These are phyloP conservation scores for Pteropus rufus DNA, from an alignment of 2,797 vertebrate genomes.

Conservation along the genomic window DNA sequence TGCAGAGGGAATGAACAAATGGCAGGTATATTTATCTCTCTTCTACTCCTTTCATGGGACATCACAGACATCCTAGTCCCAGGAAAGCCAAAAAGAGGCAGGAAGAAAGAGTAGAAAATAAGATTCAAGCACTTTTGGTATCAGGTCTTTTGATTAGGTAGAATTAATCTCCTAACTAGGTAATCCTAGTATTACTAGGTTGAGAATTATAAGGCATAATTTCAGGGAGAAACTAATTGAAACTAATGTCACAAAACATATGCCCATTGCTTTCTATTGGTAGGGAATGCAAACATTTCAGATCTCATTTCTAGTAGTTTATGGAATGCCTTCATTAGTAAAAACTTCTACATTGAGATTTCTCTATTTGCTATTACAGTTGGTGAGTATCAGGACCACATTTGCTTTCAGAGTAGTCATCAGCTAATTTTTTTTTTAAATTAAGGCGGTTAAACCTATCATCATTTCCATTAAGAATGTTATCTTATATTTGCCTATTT, in stretches of 20 bases:
- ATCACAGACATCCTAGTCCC: background rate
- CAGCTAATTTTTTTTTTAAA: background rate
- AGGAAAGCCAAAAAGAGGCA: background rate
- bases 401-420: background rate
- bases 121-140: background rate
- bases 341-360: background rate
- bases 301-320: background rate
- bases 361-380: background rate
- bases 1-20: background rate
- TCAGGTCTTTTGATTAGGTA: background rate
- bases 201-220: background rate
- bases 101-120: background rate
- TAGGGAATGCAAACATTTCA: background rate
- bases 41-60: background rate
- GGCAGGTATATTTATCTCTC: background rate
- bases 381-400: background rate
- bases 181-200: background rate
- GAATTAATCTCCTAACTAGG: background rate
- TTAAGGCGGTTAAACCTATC: background rate
- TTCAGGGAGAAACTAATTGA: background rate
- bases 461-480: background rate
- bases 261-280: background rate
- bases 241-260: background rate
- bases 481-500: background rate
- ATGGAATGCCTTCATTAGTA: background rate